A percentile compares a stretch with the other conserved stretches of the same genome.
Conservation (phyloP, 2,797 vertebrate genomes). For the Ctenosaura bakeri region DNA sequence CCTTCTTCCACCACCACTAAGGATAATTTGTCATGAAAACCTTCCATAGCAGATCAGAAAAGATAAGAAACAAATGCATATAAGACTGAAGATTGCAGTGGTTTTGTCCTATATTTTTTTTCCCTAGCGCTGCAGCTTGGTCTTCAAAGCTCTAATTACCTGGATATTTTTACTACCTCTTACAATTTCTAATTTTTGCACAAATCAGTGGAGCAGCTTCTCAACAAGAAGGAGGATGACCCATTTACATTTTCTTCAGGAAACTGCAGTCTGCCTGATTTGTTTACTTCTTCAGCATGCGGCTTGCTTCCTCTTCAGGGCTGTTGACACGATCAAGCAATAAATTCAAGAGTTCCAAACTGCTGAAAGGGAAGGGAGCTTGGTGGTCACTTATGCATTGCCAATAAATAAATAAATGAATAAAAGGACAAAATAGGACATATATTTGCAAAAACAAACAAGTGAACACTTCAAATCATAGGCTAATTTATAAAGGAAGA, state of each 20-base stretch:
- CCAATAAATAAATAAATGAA: background rate
- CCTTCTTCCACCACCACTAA: background rate
- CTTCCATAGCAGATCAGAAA: slow-evolving; percentile 1
- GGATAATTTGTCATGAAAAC: background rate
- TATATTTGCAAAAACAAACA: background rate
- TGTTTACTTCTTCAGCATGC: background rate
- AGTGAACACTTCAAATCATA: background rate
- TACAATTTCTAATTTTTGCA: slow-evolving; percentile 40
- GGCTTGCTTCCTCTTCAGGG: background rate
- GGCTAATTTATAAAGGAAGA: background rate
- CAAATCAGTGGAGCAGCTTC: slow-evolving; percentile 11
- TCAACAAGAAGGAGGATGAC: slow-evolving; percentile 7
- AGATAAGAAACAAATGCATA: background rate
- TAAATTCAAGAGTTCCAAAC: background rate
- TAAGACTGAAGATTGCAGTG: background rate
- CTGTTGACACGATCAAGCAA: background rate
- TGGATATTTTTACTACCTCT: slow-evolving; percentile 36
- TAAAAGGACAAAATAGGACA: background rate
- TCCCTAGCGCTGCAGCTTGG: background rate
- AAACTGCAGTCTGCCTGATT: background rate
- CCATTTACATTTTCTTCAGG: slow-evolving; percentile 22
- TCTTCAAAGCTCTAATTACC: slow-evolving; percentile 43
- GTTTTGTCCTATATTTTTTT: slow-evolving; percentile 23
- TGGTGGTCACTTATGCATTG: background rate
- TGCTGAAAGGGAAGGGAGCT: background rate